Conservation (phyloP, 2,797 vertebrate species). For the Molossus molossus region DNA sequence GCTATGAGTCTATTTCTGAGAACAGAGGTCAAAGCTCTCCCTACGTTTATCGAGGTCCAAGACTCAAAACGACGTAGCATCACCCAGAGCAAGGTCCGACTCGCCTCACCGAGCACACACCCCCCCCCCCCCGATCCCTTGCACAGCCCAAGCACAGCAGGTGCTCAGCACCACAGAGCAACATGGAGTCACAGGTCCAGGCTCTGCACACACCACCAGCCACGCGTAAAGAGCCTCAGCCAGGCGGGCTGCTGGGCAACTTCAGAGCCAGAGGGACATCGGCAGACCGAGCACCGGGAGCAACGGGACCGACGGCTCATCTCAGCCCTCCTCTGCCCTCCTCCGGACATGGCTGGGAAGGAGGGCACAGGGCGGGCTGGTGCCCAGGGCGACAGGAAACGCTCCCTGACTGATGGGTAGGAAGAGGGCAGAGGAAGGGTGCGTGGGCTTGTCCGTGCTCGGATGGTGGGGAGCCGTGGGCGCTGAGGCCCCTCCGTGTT, state of each 20-base stretch:
- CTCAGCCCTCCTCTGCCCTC: too few species aligned
- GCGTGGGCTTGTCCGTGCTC: neutral
- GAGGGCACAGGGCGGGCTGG: too few species aligned
- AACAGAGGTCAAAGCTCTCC: neutral
- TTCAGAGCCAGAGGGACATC: neutral
- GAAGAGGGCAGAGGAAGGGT: neutral
- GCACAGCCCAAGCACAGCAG: neutral
- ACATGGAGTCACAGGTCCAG: neutral
- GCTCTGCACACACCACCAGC: neutral
- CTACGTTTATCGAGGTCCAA: neutral
- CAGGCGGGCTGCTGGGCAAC: too few species aligned
- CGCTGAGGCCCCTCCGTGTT: neutral
- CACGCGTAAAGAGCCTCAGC: too few species aligned
- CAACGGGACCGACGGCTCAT: too few species aligned
- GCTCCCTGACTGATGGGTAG: too few species aligned
- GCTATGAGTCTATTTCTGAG: too few species aligned
- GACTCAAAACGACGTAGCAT: neutral
- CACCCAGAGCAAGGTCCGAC: neutral
- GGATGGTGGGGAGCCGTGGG: neutral
- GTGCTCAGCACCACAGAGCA: neutral
- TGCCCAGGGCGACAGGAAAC: too few species aligned
- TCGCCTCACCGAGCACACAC: neutral
- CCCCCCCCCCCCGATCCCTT: neutral
- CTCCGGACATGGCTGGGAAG: too few species aligned
- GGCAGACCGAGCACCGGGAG: neutral